Conservation (phyloP, 1,140 invertebrate species). For the Drosophila obscura region DNA sequence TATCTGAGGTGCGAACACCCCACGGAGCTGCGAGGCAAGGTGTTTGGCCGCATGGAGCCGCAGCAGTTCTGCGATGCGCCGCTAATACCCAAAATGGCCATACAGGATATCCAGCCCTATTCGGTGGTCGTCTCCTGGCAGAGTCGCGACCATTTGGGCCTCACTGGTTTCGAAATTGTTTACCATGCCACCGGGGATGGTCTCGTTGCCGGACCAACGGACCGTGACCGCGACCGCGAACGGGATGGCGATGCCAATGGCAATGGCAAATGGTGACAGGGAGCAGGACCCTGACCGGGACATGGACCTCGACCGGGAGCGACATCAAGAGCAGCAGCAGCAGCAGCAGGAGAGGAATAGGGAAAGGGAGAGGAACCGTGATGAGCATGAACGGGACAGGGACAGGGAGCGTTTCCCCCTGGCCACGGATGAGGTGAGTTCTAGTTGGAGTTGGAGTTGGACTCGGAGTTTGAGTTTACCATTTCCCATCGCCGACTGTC, state of each 20-base stretch:
- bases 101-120: slow-evolving; percentile 94
- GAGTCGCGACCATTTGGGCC: slow-evolving; percentile 92
- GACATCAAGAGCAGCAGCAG: slow-evolving; percentile 8
- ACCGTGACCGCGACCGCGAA: slow-evolving; percentile 34
- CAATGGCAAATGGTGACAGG: neutral
- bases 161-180: slow-evolving; percentile 93
- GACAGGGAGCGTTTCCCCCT: slow-evolving; percentile 51
- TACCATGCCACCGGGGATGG: slow-evolving; percentile 90
- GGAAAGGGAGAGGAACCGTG: slow-evolving; percentile 1
- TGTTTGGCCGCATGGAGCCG: slow-evolving; percentile 91
- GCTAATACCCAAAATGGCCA: slow-evolving; percentile 91
- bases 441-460: neutral
- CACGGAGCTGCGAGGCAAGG: slow-evolving; percentile 89
- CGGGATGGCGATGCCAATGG: neutral
- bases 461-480: no score
- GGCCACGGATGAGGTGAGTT: slow-evolving; percentile 72
- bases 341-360: slow-evolving; percentile 11
- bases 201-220: slow-evolving; percentile 81
- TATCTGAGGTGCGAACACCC: slow-evolving; percentile 91
- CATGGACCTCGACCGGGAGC: neutral
- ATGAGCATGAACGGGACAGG: slow-evolving; percentile 24
- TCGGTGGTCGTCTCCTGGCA: slow-evolving; percentile 95
- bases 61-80: slow-evolving; percentile 92
- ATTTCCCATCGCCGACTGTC: slow-evolving; percentile 1
- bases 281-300: slow-evolving; percentile 17